Evolutionary conservation across 2,797 vertebrate genomes (phyloP).

Genomic region (Sylvilagus floridanus): DNA sequence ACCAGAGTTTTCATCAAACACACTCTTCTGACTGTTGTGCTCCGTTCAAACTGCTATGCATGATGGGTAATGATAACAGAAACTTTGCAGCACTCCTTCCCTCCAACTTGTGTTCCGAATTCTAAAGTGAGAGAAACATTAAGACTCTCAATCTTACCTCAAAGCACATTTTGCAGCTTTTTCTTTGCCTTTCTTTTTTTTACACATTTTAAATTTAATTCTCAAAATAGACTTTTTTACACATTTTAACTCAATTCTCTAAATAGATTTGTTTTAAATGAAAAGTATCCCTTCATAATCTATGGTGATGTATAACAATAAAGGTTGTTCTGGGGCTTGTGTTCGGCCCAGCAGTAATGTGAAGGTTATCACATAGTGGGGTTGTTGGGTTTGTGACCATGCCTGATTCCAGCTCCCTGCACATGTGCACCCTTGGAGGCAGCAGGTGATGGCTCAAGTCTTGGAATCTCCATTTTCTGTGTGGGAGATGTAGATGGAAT

Average conservation of each 20-base stretch:
- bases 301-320: neutral
- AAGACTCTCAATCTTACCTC: neutral
- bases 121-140: neutral
- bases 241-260: neutral
- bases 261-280: neutral
- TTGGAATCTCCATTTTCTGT: too few species aligned
- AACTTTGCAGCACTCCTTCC: neutral
- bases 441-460: too few species aligned
- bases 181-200: neutral
- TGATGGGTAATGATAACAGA: neutral
- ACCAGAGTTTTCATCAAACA: neutral
- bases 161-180: neutral
- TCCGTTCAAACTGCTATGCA: neutral
- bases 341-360: too few species aligned
- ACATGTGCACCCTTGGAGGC: too few species aligned
- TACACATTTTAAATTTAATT: neutral
- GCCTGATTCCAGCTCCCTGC: too few species aligned
- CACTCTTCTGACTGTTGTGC: neutral
- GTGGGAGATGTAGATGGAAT: too few species aligned
- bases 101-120: neutral
- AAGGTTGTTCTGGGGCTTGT: neutral
- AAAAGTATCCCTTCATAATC: neutral
- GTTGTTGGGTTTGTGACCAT: too few species aligned
- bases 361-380: too few species aligned
- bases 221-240: neutral